A percentile compares a stretch with the other conserved stretches of the same genome.
phyloP scores from a whole-genome alignment of 2,888 invertebrate genomes.

The Aromia moschata region DNA sequence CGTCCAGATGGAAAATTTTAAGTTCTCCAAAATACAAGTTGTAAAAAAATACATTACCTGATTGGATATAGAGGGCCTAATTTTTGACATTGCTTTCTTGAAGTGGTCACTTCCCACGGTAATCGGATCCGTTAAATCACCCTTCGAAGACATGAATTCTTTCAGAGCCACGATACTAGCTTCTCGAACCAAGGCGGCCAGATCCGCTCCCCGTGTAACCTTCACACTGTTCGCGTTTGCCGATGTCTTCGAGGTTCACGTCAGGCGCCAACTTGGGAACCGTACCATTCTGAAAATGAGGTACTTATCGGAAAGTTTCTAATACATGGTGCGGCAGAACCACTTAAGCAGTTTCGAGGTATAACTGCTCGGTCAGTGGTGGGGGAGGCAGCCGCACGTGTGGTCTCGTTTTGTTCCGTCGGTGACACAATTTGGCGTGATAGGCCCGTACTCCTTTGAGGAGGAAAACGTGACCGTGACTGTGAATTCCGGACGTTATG shows the following conservation, averaged over 20 bases:
- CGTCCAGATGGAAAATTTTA: no score
- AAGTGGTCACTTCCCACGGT: constrained; percentile 78
- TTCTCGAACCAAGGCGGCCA: constrained; percentile 88
- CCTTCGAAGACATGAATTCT: constrained; percentile 71
- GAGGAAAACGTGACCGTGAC: background rate
- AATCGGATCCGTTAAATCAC: constrained; percentile 62
- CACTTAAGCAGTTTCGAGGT: no score
- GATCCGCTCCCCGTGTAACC: constrained; percentile 95
- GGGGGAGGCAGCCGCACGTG: no score
- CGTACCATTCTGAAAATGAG: constrained; percentile 79
- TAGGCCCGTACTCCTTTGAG: background rate
- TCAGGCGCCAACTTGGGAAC: constrained; percentile 79
- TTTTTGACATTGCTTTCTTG: constrained; percentile 76
- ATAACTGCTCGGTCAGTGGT: no score
- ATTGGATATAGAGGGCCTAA: constrained; percentile 86
- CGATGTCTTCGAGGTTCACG: constrained; percentile 78
- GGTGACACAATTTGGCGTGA: background rate
- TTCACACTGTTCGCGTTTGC: constrained; percentile 72
- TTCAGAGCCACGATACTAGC: constrained; percentile 84
- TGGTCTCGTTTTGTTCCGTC: no score
- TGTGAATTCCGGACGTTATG: background rate
- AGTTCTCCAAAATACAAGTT: no score
- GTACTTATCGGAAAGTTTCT: no score
- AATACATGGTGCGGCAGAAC: no score
- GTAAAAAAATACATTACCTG: no score